phyloP scores from a whole-genome alignment of 2,888 invertebrate genomes.

The Anaspis maculata region DNA sequence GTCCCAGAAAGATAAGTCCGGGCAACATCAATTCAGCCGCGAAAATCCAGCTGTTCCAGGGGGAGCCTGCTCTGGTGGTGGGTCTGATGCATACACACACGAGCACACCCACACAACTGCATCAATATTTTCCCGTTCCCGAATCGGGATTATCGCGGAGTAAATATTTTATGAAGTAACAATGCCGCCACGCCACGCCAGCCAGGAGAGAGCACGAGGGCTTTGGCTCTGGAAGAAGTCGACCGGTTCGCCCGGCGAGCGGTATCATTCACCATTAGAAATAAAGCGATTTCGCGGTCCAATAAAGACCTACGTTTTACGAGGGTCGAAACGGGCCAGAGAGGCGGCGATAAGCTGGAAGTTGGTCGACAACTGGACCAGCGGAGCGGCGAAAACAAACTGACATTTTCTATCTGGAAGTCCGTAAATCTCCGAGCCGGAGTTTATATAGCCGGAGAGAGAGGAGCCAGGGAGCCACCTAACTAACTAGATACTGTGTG shows the following conservation, averaged over 20 bases:
- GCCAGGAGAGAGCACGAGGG: too few species aligned
- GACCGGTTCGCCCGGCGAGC: too few species aligned
- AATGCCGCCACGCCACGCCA: too few species aligned
- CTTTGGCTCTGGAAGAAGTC: too few species aligned
- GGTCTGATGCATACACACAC: too few species aligned
- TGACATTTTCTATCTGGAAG: conserved; percentile 33
- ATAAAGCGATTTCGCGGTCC: conserved; percentile 15
- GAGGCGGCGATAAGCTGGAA: conserved; percentile 10
- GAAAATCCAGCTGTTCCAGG: too few species aligned
- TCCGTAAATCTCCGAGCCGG: conserved; percentile 30
- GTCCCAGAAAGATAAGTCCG: too few species aligned
- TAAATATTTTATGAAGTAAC: conserved; percentile 17
- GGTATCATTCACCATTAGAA: conserved; percentile 12
- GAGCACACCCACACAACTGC: too few species aligned
- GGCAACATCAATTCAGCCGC: too few species aligned
- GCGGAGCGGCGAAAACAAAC: conserved; percentile 24
- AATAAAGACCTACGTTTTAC: conserved; percentile 15
- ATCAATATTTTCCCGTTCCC: too few species aligned
- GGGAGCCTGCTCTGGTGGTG: too few species aligned
- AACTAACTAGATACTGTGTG: conserved; percentile 6
- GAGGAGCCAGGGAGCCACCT: too few species aligned
- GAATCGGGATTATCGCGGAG: conserved; percentile 15
- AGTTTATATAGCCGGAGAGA: conserved; percentile 7
- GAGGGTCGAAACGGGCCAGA: conserved; percentile 12
- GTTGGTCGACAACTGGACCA: conserved; percentile 12